These are phyloP conservation scores for Pomatorhinus ruficollis DNA, from an alignment of 2,113 vertebrate species.

Conservation along the genomic window DNA sequence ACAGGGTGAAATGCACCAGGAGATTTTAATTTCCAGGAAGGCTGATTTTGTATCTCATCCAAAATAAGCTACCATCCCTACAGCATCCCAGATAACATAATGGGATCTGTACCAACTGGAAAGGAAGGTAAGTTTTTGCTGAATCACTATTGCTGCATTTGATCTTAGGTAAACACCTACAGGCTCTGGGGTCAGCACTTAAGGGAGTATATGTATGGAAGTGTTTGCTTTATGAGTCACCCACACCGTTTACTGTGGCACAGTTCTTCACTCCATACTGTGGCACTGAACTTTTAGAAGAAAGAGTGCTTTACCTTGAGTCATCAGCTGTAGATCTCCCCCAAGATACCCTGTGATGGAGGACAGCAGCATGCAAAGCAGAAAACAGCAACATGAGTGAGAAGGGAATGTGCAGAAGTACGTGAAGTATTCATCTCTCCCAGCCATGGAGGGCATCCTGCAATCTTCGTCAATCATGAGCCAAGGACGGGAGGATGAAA, in stretches of 20 bases:
- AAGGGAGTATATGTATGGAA: background rate
- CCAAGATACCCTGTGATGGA: background rate
- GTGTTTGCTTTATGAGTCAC: background rate
- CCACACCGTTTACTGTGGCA: fast-evolving
- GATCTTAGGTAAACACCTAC: background rate
- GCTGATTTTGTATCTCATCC: background rate
- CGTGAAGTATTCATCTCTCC: background rate
- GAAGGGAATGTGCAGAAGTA: background rate
- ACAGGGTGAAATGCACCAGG: background rate
- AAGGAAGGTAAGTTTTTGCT: background rate
- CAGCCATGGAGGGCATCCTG: background rate
- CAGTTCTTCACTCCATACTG: background rate
- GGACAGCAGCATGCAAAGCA: background rate
- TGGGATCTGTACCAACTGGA: background rate
- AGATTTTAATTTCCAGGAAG: background rate
- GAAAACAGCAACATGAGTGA: background rate
- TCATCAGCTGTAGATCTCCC: background rate
- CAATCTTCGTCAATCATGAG: background rate
- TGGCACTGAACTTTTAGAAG: background rate
- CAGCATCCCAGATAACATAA: background rate
- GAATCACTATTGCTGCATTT: background rate
- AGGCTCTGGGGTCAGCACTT: background rate
- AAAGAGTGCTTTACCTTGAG: background rate
- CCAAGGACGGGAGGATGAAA: background rate
- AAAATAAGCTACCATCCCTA: background rate